Percentiles rank a stretch among this genome's conserved stretches.
Evolutionary conservation across 2,113 vertebrate species (phyloP).

Genomic region (Leptodactylus fuscus): DNA sequence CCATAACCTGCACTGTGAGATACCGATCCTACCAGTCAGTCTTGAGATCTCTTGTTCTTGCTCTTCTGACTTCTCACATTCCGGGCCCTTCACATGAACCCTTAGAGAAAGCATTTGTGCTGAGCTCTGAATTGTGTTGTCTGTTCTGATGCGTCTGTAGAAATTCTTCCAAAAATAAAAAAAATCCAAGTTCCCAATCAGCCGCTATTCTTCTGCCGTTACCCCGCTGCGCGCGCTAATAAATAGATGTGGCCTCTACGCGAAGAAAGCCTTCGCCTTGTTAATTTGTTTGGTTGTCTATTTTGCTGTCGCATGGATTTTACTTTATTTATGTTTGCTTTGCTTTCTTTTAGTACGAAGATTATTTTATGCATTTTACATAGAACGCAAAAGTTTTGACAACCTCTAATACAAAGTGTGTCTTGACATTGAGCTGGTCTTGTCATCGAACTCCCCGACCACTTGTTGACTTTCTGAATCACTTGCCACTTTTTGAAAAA

Average conservation of each 20-base stretch:
- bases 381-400: too few relatives aligned
- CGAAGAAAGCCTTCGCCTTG: neutral
- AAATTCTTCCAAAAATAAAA: conserved; percentile 23
- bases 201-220: conserved; percentile 29
- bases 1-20: neutral
- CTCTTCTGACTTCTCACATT: neutral
- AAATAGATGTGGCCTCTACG: neutral
- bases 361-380: too few relatives aligned
- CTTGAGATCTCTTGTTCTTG: neutral
- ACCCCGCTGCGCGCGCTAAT: conserved; percentile 9
- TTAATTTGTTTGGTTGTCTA: conserved; percentile 25
- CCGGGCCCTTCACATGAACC: neutral
- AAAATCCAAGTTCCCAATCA: conserved; percentile 34
- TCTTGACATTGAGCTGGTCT: too few relatives aligned
- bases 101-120: neutral
- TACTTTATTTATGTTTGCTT: neutral
- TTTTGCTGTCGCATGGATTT: neutral
- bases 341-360: too few relatives aligned
- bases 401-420: too few relatives aligned
- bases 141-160: neutral
- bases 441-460: too few relatives aligned
- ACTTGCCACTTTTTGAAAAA: too few relatives aligned
- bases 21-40: neutral
- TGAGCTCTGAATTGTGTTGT: neutral
- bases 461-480: too few relatives aligned